Percentiles rank a stretch among this genome's conserved stretches.
These are phyloP conservation scores for Brenthis hecate DNA, from an alignment of 2,888 invertebrate genomes.

Conservation along the genomic window DNA sequence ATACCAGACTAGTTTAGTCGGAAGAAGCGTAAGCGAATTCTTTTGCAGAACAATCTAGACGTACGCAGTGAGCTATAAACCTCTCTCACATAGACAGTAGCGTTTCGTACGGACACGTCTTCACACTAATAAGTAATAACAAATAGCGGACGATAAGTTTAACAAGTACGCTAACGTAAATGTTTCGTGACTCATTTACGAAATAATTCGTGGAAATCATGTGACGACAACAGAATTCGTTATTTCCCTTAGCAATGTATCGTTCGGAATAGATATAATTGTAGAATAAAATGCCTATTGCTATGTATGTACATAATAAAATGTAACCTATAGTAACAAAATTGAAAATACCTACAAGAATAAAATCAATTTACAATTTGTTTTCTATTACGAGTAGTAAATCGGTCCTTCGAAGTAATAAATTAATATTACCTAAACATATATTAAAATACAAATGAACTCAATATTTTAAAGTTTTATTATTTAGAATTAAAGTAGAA, in stretches of 20 bases:
- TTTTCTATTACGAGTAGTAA: not conserved
- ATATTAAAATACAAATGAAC: no score
- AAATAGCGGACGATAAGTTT: slow-evolving; percentile 12
- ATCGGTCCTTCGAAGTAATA: no score
- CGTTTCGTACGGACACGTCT: not conserved
- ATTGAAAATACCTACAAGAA: no score
- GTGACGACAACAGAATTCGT: slow-evolving; percentile 35
- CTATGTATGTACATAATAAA: not conserved
- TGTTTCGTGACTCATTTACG: slow-evolving; percentile 39
- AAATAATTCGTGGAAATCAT: slow-evolving; percentile 40
- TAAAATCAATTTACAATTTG: not conserved
- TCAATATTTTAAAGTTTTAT: no score
- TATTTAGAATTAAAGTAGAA: no score
- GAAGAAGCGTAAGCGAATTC: slow-evolving; percentile 9
- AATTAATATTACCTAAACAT: no score
- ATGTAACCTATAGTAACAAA: no score
- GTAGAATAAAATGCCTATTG: not conserved
- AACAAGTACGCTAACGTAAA: slow-evolving; percentile 22
- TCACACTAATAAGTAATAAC: slow-evolving; percentile 1
- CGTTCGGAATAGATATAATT: not conserved
- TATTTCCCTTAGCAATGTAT: slow-evolving; percentile 31
- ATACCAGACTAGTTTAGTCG: slow-evolving; percentile 16
- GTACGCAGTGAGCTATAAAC: slow-evolving; percentile 28
- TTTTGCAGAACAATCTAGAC: slow-evolving; percentile 43
- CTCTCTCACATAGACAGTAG: not conserved